These are phyloP conservation scores for Rhea americana DNA, from an alignment of 2,113 vertebrate genomes.

Conservation along the genomic window DNA sequence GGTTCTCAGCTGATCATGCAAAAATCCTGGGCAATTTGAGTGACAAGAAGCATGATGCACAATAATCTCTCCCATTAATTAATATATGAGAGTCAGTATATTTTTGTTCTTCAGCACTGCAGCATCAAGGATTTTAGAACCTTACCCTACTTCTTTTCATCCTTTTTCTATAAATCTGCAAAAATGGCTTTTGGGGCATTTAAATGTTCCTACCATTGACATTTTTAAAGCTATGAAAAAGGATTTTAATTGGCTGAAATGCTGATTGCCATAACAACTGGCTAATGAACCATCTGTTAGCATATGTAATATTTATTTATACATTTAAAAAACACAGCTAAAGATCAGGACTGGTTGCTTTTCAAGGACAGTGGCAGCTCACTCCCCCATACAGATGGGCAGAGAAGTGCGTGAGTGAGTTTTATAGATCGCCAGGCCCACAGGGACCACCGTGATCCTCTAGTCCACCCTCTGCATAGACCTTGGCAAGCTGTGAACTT, in stretches of 20 bases:
- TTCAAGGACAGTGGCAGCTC: slow-evolving; percentile 11
- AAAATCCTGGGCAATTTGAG: too few species aligned
- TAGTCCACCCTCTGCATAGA: not conserved
- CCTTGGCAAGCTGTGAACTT: fast-evolving
- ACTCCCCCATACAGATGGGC: not conserved
- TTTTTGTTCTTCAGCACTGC: not conserved
- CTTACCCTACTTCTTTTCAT: not conserved
- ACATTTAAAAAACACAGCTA: not conserved
- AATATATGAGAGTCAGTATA: not conserved
- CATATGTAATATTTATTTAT: slow-evolving; percentile 78
- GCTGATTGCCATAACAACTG: slow-evolving; percentile 78
- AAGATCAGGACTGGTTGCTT: not conserved
- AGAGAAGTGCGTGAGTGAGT: not conserved
- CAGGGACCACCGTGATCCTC: not conserved
- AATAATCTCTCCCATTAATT: not conserved
- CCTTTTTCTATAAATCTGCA: not conserved
- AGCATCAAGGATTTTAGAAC: not conserved
- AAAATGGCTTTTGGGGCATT: slow-evolving; percentile 6
- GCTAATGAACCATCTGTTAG: slow-evolving; percentile 75
- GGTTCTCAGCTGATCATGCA: not conserved
- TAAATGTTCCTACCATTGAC: slow-evolving; percentile 45
- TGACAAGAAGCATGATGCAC: not conserved
- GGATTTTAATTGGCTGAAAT: slow-evolving; percentile 72
- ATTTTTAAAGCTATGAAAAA: slow-evolving; percentile 64
- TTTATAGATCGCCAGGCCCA: not conserved